Percentiles rank a stretch among this genome's conserved stretches.
Conservation (phyloP, 2,888 invertebrate species). For the Drosophila histrio region DNA sequence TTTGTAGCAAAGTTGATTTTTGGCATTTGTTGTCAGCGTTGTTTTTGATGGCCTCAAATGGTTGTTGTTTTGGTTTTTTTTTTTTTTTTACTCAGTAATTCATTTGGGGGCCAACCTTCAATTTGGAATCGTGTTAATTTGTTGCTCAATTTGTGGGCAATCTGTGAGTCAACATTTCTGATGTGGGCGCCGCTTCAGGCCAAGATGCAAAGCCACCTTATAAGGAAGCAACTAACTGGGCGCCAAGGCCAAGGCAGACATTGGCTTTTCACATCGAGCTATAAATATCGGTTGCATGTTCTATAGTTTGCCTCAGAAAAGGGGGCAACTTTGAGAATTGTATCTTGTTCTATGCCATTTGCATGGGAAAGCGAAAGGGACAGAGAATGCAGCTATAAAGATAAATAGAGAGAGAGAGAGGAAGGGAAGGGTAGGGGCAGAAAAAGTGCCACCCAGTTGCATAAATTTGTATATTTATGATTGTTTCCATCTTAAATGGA, state of each 20-base stretch:
- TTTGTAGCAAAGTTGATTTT: too few relatives aligned
- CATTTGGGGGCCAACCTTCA: slow-evolving; percentile 40
- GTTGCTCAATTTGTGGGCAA: slow-evolving; percentile 40
- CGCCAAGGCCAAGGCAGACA: slow-evolving; percentile 35
- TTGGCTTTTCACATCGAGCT: background rate
- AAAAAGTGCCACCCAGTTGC: slow-evolving; percentile 72
- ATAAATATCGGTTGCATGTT: slow-evolving; percentile 42
- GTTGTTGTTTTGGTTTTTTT: slow-evolving; percentile 7
- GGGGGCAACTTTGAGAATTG: slow-evolving; percentile 10
- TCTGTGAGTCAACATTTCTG: slow-evolving; percentile 39
- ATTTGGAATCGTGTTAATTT: slow-evolving; percentile 65
- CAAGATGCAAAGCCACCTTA: slow-evolving; percentile 23
- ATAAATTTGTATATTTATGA: slow-evolving; percentile 74
- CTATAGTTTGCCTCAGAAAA: slow-evolving; percentile 15
- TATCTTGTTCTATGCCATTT: slow-evolving; percentile 26
- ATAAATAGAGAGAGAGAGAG: too few relatives aligned
- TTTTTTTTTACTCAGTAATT: slow-evolving; percentile 6
- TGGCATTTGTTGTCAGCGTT: background rate
- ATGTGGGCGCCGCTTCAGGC: slow-evolving; percentile 43
- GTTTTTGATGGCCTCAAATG: slow-evolving; percentile 43
- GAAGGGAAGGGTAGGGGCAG: background rate
- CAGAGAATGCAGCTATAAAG: background rate
- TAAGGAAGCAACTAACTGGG: slow-evolving; percentile 11
- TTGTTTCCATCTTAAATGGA: slow-evolving; percentile 26
- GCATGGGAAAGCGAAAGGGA: slow-evolving; percentile 49